Evolutionary conservation across 2,797 vertebrate genomes (phyloP).

Genomic region (Sebastes nivosus): DNA sequence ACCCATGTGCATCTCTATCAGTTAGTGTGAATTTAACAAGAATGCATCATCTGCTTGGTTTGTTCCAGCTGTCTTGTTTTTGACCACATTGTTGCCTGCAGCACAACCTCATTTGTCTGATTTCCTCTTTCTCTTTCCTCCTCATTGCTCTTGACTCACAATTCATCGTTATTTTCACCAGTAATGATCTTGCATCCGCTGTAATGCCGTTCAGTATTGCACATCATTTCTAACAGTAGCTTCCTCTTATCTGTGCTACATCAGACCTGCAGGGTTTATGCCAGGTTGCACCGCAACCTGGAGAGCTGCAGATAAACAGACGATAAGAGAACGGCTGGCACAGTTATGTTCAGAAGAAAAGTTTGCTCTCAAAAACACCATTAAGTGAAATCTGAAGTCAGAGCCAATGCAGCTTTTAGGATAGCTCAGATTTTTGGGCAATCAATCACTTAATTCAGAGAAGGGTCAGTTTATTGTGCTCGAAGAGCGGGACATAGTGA

Average conservation of each 20-base stretch:
- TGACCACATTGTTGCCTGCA: slow-evolving; percentile 21
- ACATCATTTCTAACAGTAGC: not conserved
- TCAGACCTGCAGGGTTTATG: slow-evolving; percentile 8
- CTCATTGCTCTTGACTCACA: slow-evolving; percentile 26
- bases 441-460: not conserved
- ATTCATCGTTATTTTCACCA: slow-evolving; percentile 32
- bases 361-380: not conserved
- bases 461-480: not conserved
- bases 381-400: not conserved
- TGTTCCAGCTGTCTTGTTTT: slow-evolving; percentile 29
- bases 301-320: not conserved
- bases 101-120: slow-evolving; percentile 31
- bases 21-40: slow-evolving; percentile 13
- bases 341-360: not conserved
- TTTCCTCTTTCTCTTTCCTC: slow-evolving; percentile 50
- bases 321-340: not conserved
- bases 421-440: not conserved
- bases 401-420: not conserved
- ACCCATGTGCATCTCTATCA: not conserved
- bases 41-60: slow-evolving; percentile 18
- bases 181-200: not conserved
- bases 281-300: not conserved
- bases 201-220: not conserved
- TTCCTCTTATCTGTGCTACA: slow-evolving; percentile 19
- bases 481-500: not conserved